phyloP scores from a whole-genome alignment of 2,888 invertebrate genomes.

The Trichopria drosophilae region DNA sequence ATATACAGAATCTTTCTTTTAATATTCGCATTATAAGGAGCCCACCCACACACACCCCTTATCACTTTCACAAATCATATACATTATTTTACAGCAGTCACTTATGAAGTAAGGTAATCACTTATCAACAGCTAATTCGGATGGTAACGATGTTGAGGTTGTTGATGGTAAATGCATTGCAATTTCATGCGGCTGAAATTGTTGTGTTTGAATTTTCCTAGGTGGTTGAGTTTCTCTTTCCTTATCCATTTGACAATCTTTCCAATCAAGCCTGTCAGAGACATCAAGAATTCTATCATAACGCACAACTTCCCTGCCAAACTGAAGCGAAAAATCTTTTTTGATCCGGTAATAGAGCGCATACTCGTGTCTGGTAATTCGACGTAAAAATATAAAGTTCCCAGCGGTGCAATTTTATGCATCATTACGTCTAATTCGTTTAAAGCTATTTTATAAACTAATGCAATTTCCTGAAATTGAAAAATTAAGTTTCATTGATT shows the following conservation, averaged over 20 bases:
- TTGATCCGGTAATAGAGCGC: constrained; percentile 75
- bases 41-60: too few relatives aligned
- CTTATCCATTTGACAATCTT: constrained; percentile 74
- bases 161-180: too few relatives aligned
- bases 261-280: constrained; percentile 89
- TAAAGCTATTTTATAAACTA: constrained; percentile 70
- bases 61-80: too few relatives aligned
- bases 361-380: constrained; percentile 80
- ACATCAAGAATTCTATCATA: constrained; percentile 80
- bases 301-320: constrained; percentile 89
- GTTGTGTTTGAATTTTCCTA: constrained; percentile 70
- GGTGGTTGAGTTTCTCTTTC: constrained; percentile 76
- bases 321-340: constrained; percentile 87
- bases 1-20: too few relatives aligned
- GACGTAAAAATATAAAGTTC: constrained; percentile 86
- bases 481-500: too few relatives aligned
- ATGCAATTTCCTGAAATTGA: constrained; percentile 72
- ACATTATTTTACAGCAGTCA: too few relatives aligned
- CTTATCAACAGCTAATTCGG: too few relatives aligned
- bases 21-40: too few relatives aligned
- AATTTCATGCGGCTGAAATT: too few relatives aligned
- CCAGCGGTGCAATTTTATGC: constrained; percentile 77
- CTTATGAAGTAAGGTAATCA: too few relatives aligned
- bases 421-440: constrained; percentile 75
- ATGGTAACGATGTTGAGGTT: too few relatives aligned